A percentile compares a stretch with the other conserved stretches of the same genome.
Conservation (phyloP, 2,113 vertebrate species). For the Otolemur garnettii region DNA sequence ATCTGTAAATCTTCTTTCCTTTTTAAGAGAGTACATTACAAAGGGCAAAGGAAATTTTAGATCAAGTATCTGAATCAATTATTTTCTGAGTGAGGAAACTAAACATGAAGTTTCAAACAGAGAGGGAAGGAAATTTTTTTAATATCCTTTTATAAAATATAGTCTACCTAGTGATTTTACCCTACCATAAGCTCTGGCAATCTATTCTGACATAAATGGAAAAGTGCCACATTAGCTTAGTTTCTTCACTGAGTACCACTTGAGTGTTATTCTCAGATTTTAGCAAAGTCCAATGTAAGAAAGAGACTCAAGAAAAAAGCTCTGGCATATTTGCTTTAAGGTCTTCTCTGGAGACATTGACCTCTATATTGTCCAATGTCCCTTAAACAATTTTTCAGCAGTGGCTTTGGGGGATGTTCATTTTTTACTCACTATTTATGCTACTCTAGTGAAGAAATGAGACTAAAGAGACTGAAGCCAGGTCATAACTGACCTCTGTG, state of each 20-base stretch:
- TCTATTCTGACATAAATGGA: background rate
- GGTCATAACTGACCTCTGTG: background rate
- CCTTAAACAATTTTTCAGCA: background rate
- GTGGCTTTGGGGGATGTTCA: background rate
- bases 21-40: slow-evolving; percentile 33
- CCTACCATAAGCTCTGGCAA: background rate
- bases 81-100: slow-evolving; percentile 22
- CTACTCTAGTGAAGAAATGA: background rate
- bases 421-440: background rate
- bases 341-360: slow-evolving; percentile 6
- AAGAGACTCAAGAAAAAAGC: background rate
- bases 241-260: background rate
- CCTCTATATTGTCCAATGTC: background rate
- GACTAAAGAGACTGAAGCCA: background rate
- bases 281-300: background rate
- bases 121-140: background rate
- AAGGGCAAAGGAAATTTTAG: slow-evolving; percentile 40
- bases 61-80: background rate
- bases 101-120: slow-evolving; percentile 24
- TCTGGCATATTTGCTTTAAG: background rate
- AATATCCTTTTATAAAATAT: background rate
- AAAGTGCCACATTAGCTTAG: slow-evolving; percentile 28
- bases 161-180: slow-evolving; percentile 11
- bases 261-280: slow-evolving; percentile 13
- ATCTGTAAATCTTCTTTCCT: background rate